Evolutionary conservation across 2,888 invertebrate genomes (phyloP), one percentile per base, ranked within the genome.

Genomic region (Drosophila mettleri): DNA sequence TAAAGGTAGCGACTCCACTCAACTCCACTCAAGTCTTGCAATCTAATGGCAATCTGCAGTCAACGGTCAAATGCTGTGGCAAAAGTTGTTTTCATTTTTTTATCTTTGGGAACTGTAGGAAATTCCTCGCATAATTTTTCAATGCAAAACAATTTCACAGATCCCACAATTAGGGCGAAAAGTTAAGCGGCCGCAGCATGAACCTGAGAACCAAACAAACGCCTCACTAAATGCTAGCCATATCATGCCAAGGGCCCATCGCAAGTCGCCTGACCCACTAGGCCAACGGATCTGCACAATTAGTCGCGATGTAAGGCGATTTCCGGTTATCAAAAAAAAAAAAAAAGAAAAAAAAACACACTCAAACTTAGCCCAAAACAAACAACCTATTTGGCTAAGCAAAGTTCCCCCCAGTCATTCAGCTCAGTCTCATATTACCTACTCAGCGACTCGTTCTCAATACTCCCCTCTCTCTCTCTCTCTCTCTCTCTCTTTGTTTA

Each of bases 251-350:
- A 41, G 49, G 22, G 57, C 12, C 48, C 49, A 66, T 66, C 58
- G 46, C 29, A 59, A 34, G 38, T 45, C 24, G 22, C 29, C 34
- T 48, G 36, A 43, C 43, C 39, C 53, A 67, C 65, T 87, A 51
- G 81, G 69, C 65, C 85, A 82, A 81, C 85, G 81, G 82, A 81
- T 78, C 81, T 72, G 62, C 69, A 80, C 87, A 86, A 81, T 81
- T 81, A 84, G 60, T 64, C 38, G 38, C 36, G 61, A 73, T 61
- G 61, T 55, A 31, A 33, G 64, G 51, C 69, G 55, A 75, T 75
- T 75, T 75, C 75, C 75, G 64, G 74, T 38, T 46, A 51, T 53
- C n/a, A 55, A 65, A 10, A 36, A 8, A 36, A 36, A 34, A 34
- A 39, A 20, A 36, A 8, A 36, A 36, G 16, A 34, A 39, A 20